Percentiles rank a stretch among this genome's conserved stretches.
Evolutionary conservation across 35 echinoderm and acorn worm species (phyloP).

Genomic region (Chiridota heheva): DNA sequence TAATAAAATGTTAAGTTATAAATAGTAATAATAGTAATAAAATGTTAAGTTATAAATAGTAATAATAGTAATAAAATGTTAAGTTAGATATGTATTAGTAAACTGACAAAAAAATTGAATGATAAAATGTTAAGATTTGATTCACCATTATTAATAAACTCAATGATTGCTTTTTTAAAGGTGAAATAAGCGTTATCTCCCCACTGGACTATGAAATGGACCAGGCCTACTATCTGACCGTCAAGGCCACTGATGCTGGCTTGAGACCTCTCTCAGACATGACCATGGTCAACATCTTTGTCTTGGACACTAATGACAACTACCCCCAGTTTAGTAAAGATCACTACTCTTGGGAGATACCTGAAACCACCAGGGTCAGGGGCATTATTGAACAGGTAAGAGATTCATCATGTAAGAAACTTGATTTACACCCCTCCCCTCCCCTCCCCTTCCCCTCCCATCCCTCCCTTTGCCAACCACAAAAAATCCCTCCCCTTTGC

Average conservation of each 20-base stretch:
- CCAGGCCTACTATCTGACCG: slow-evolving; percentile 77
- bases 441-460: no score
- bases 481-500: no score
- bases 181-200: slow-evolving; percentile 58
- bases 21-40: no score
- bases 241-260: slow-evolving; percentile 83
- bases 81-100: no score
- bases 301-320: slow-evolving; percentile 85
- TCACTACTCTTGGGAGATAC: slow-evolving; percentile 72
- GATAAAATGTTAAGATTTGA: no score
- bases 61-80: no score
- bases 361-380: slow-evolving; percentile 75
- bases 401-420: no score
- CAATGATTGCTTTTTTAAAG: slow-evolving; percentile 21
- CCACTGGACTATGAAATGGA: slow-evolving; percentile 84
- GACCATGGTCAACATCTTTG: slow-evolving; percentile 75
- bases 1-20: no score
- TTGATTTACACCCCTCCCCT: no score
- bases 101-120: no score
- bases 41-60: no score
- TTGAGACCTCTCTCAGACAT: slow-evolving; percentile 75
- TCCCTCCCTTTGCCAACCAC: no score
- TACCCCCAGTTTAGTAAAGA: slow-evolving; percentile 70
- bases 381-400: slow-evolving; percentile 79
- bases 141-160: not conserved